phyloP scores from a whole-genome alignment of 2,113 vertebrate species.

The Chloroceryle aenea region DNA sequence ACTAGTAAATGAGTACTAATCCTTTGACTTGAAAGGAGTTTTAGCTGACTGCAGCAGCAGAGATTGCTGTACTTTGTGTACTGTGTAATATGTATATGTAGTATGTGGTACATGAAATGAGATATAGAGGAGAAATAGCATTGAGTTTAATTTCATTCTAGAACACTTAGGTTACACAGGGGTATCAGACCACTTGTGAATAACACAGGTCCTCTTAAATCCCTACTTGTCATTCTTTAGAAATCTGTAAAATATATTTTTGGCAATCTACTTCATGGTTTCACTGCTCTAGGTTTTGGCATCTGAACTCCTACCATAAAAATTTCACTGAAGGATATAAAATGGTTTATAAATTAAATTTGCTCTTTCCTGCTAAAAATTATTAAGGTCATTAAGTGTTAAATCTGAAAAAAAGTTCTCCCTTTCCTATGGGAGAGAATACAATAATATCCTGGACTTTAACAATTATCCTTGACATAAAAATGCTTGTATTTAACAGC shows the following conservation, averaged over 20 bases:
- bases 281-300: background rate
- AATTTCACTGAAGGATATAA: background rate
- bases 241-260: background rate
- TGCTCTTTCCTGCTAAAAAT: background rate
- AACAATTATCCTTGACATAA: background rate
- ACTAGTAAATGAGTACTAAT: background rate
- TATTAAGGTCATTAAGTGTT: background rate
- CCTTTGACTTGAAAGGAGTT: background rate
- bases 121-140: background rate
- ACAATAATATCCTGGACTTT: background rate
- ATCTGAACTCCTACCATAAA: background rate
- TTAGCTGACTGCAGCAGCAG: background rate
- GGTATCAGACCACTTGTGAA: background rate
- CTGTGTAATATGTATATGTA: rapidly evolving
- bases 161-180: background rate
- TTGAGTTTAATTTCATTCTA: background rate
- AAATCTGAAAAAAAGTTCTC: background rate
- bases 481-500: background rate
- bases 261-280: background rate
- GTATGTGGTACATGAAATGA: background rate
- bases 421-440: background rate
- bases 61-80: background rate
- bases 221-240: background rate
- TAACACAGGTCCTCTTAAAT: background rate
- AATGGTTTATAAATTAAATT: background rate